Percentiles rank a stretch among this genome's conserved stretches.
These are phyloP conservation scores for Sthenelais limicola DNA, from an alignment of 2,888 invertebrate species.

Conservation along the genomic window DNA sequence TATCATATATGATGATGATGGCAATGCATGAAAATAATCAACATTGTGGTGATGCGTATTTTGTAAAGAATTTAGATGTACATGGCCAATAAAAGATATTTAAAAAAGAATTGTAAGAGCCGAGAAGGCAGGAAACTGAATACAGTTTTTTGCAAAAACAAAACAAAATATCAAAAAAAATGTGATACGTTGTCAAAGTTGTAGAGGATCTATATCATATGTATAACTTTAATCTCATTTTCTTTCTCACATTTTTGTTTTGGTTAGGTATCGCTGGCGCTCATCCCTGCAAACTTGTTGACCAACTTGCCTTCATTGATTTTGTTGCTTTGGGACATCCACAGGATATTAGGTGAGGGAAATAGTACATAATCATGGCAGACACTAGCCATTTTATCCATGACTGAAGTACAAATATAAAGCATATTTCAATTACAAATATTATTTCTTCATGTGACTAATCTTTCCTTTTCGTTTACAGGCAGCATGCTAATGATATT, in stretches of 20 bases:
- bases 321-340: slow-evolving; percentile 7
- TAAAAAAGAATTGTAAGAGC: too few species aligned
- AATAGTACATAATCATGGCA: background rate
- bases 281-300: slow-evolving; percentile 13
- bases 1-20: too few species aligned
- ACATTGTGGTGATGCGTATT: too few species aligned
- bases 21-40: too few species aligned
- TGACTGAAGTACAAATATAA: too few species aligned
- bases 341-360: slow-evolving; percentile 9
- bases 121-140: too few species aligned
- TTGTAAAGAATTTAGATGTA: too few species aligned
- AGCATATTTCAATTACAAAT: too few species aligned
- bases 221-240: too few species aligned
- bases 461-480: background rate
- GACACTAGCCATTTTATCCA: background rate
- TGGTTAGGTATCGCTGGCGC: background rate
- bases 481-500: slow-evolving; percentile 16
- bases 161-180: background rate
- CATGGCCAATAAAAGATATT: too few species aligned
- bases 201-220: background rate
- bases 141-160: too few species aligned
- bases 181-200: background rate
- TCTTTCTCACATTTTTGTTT: background rate
- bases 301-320: slow-evolving; percentile 12
- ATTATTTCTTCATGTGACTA: too few species aligned